Evolutionary conservation across 2,888 invertebrate species (phyloP), one percentile per base, ranked within the genome.

Genomic region (Idaea straminata): DNA sequence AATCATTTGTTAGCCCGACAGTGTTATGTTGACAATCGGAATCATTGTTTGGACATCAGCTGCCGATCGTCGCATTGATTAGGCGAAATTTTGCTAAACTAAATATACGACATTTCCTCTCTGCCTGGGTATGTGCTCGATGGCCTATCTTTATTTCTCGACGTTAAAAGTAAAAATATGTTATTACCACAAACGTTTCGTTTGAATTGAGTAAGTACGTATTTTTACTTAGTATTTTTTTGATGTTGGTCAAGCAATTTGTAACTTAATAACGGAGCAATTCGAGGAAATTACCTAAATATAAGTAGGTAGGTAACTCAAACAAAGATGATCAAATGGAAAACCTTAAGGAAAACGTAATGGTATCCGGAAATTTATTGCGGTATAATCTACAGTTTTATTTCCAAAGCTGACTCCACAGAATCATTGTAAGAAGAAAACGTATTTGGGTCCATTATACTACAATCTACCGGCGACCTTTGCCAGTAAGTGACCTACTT

Each of bases 321-420:
- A 47, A 47, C 47, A 47, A 47, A 47, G 47, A 47, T 47, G 47
- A 47, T 47, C 47, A 47, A 70, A 74, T 72, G 75, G 74, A 77
- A 77, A 78, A 73, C 70, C 70, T 69, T 61, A 69, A 65, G 64
- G 68, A 73, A 75, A 81, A 76, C 77, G 72, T 73, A 67, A 72
- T 69, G 68, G 75, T 77, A 79, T 80, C 79, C 75, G 72, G 74
- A 71, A 81, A 83, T 82, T 83, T 83, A 82, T 79, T 79, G 77
- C 73, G 71, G 73, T 72, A 79, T 82, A 82, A 84, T 83, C 81
- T 81, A 77, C 75, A 77, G 74, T 81, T 81, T 77, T 75, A 79
- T 75, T 80, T 75, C 74, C 65, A 71, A 75, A 74, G 74, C 74
- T 74, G 73, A 72, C 63, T 72, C 73, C 66, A 71, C 69, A 74